Evolutionary conservation across 1,140 invertebrate species (phyloP).

Genomic region (Pseudomyrmex concolor): DNA sequence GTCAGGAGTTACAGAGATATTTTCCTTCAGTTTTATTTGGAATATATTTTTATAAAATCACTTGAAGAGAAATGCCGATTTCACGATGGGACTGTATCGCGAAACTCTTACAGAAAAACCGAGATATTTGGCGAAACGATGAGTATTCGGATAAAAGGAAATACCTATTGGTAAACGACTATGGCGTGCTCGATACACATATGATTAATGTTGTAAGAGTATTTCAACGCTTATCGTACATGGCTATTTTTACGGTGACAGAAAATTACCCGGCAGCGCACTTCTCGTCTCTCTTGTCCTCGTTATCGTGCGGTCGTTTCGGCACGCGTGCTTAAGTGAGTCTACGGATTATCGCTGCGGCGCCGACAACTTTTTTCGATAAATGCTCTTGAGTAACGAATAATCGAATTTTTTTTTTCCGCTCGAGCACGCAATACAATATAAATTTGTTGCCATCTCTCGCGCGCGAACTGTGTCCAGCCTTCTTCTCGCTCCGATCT

Average conservation of each 20-base stretch:
- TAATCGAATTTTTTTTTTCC: slow-evolving; percentile 2
- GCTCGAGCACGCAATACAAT: not conserved
- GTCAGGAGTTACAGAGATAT: slow-evolving; percentile 13
- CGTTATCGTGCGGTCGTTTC: slow-evolving; percentile 11
- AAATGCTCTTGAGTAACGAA: not conserved
- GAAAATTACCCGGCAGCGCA: slow-evolving; percentile 20
- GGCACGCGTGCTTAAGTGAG: not conserved
- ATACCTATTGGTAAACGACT: not conserved
- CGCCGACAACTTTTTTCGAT: not conserved
- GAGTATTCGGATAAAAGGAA: slow-evolving; percentile 13
- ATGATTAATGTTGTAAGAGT: not conserved
- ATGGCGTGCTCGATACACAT: not conserved
- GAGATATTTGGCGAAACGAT: not conserved
- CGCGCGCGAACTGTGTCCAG: not conserved
- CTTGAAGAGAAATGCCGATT: not conserved
- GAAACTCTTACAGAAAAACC: not conserved
- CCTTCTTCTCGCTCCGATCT: slow-evolving; percentile 30
- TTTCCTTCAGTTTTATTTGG: not conserved
- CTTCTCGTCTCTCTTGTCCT: not conserved
- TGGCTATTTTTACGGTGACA: slow-evolving; percentile 23
- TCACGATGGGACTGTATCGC: not conserved
- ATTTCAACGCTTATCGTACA: slow-evolving; percentile 23
- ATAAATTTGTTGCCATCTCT: not conserved
- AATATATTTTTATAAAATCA: slow-evolving; percentile 9
- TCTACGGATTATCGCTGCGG: not conserved